These are phyloP conservation scores for Cotesia typhae DNA, from an alignment of 1,140 invertebrate species.

Conservation along the genomic window DNA sequence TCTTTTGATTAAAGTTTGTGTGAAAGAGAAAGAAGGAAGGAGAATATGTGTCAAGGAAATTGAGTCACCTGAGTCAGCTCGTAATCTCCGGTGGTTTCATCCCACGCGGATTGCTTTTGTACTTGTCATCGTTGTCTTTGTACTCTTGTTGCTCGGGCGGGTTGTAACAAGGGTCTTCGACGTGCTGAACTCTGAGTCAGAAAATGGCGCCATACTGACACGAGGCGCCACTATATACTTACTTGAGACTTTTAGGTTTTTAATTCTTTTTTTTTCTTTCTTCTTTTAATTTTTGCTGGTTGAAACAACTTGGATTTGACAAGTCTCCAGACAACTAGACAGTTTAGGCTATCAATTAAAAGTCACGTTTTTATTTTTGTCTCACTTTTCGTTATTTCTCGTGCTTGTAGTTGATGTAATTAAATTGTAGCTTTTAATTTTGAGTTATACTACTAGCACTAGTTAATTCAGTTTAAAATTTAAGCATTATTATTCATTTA, in stretches of 20 bases:
- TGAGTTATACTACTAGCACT: too few species aligned
- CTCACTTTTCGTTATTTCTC: neutral
- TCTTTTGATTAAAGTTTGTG: neutral
- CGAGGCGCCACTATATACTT: neutral
- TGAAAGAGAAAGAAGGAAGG: too few species aligned
- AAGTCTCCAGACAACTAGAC: neutral
- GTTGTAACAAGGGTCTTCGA: conserved; percentile 4
- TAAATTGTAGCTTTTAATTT: too few species aligned
- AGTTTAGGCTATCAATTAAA: conserved; percentile 1
- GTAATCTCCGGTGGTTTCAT: neutral
- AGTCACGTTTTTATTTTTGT: neutral
- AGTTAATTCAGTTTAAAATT: too few species aligned
- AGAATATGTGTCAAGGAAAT: neutral
- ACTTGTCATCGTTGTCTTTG: conserved; percentile 8
- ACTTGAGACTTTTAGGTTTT: neutral
- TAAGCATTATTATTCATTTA: too few species aligned
- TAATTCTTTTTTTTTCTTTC: neutral
- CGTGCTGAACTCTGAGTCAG: conserved; percentile 29
- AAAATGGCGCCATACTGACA: conserved; percentile 26
- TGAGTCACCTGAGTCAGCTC: conserved; percentile 3
- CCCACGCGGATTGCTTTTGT: neutral
- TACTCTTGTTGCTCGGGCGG: neutral
- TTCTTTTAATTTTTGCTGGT: neutral
- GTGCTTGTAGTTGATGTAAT: too few species aligned
- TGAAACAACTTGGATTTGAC: neutral